These are phyloP conservation scores for Monopis laevigella DNA, from an alignment of 2,888 invertebrate genomes.

Conservation along the genomic window DNA sequence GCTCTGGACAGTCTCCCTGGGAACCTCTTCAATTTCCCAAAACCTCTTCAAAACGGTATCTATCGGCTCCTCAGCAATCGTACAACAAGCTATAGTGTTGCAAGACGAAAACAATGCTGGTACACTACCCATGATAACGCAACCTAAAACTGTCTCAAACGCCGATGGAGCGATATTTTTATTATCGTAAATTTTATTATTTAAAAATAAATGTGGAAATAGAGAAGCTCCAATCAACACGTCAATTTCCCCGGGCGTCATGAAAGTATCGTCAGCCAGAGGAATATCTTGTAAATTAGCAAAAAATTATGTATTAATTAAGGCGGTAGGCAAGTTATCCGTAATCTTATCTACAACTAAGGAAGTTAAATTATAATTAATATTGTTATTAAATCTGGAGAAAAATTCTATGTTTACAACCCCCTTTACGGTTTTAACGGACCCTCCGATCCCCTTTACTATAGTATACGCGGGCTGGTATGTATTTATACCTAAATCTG, in stretches of 20 bases:
- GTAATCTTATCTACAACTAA: slow-evolving; percentile 17
- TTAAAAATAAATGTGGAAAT: slow-evolving; percentile 16
- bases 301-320: slow-evolving; percentile 9
- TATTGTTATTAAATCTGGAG: slow-evolving; percentile 15
- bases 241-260: slow-evolving; percentile 16
- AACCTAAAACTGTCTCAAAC: slow-evolving; percentile 16
- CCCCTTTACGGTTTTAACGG: slow-evolving; percentile 12
- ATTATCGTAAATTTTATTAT: slow-evolving; percentile 11
- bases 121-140: slow-evolving; percentile 16
- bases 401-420: slow-evolving; percentile 10
- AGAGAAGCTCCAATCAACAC: slow-evolving; percentile 16
- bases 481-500: slow-evolving; percentile 12
- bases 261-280: slow-evolving; percentile 16
- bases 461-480: neutral
- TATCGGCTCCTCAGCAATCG: slow-evolving; percentile 1
- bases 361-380: slow-evolving; percentile 13
- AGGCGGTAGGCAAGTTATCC: slow-evolving; percentile 15
- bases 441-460: slow-evolving; percentile 17
- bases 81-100: slow-evolving; percentile 11
- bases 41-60: slow-evolving; percentile 14
- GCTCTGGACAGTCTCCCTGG: no score
- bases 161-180: slow-evolving; percentile 7
- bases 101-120: slow-evolving; percentile 2
- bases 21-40: slow-evolving; percentile 13
- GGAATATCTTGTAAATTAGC: slow-evolving; percentile 12